phyloP scores from a whole-genome alignment of 92 coral and sea anemone species.

The Phenganax marumi region DNA sequence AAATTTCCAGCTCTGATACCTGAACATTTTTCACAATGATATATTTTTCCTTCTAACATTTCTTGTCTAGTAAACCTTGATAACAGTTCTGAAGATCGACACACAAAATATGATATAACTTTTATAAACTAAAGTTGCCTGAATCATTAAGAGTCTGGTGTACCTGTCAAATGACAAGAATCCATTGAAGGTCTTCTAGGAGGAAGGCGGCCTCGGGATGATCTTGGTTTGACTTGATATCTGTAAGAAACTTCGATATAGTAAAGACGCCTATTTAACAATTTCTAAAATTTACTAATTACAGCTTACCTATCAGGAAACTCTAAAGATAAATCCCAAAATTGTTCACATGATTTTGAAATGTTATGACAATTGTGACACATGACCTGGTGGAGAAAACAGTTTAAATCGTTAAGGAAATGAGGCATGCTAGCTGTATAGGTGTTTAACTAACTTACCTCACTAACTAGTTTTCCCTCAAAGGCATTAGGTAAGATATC shows the following conservation, averaged over 20 bases:
- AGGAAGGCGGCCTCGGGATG: constrained; percentile 33
- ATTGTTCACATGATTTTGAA: constrained; percentile 36
- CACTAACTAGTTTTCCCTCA: constrained; percentile 45
- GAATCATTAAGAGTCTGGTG: not conserved
- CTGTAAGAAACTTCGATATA: not conserved
- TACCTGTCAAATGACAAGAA: constrained; percentile 44
- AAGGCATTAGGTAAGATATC: constrained; percentile 40
- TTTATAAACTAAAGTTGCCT: not conserved
- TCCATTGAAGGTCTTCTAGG: constrained; percentile 38
- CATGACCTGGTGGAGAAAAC: constrained; percentile 10
- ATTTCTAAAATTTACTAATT: not conserved
- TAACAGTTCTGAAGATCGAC: constrained; percentile 23
- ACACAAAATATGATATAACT: not conserved
- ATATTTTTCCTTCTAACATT: constrained; percentile 37
- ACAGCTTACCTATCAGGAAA: constrained; percentile 38
- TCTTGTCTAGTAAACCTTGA: constrained; percentile 29
- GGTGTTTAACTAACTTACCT: constrained; percentile 5
- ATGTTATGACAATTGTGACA: constrained; percentile 34
- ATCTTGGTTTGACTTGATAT: constrained; percentile 40
- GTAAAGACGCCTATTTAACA: too few relatives aligned
- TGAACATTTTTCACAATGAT: too few relatives aligned
- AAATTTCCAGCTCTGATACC: too few relatives aligned
- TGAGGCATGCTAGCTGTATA: not conserved
- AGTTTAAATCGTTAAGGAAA: not conserved
- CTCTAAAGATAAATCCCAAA: constrained; percentile 41